A percentile compares a stretch with the other conserved stretches of the same genome.
These are phyloP conservation scores for Campoplex nolae DNA, from an alignment of 2,888 invertebrate genomes.

Conservation along the genomic window DNA sequence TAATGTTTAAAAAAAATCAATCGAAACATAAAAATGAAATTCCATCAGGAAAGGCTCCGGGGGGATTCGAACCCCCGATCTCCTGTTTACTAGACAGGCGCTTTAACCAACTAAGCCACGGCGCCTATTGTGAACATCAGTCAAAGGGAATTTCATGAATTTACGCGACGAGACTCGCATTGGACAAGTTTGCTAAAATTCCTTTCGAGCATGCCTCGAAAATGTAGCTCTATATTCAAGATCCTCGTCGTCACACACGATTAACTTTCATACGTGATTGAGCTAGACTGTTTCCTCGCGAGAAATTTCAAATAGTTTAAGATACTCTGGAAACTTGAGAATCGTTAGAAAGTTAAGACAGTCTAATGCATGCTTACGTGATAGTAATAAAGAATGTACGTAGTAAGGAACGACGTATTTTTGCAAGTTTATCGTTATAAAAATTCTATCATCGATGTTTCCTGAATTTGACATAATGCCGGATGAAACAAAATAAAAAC, in stretches of 20 bases:
- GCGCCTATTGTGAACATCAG: slow-evolving; percentile 84
- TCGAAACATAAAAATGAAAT: slow-evolving; percentile 17
- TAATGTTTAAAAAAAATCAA: not conserved
- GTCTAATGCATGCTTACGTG: slow-evolving; percentile 37
- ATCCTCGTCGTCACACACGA: slow-evolving; percentile 46
- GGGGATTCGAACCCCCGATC: slow-evolving; percentile 89
- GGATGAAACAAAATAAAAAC: slow-evolving; percentile 17
- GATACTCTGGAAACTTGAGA: not conserved
- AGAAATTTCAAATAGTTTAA: slow-evolving; percentile 23
- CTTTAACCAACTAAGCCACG: slow-evolving; percentile 93
- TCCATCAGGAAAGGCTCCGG: slow-evolving; percentile 83
- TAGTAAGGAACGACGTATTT: slow-evolving; percentile 3
- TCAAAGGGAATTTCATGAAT: not conserved
- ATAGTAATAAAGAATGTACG: slow-evolving; percentile 28
- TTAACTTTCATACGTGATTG: not conserved
- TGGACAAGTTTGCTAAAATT: not conserved
- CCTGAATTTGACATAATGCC: slow-evolving; percentile 23
- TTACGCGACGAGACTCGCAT: not conserved
- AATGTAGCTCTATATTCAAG: not conserved
- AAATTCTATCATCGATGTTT: slow-evolving; percentile 37
- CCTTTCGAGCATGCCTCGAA: not conserved
- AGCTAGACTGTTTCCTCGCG: slow-evolving; percentile 1
- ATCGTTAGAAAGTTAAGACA: slow-evolving; percentile 55
- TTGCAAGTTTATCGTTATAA: slow-evolving; percentile 20
- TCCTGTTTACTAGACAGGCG: slow-evolving; percentile 91